phyloP scores from a whole-genome alignment of 2,888 invertebrate species.

The Chymomyza fuscimana region DNA sequence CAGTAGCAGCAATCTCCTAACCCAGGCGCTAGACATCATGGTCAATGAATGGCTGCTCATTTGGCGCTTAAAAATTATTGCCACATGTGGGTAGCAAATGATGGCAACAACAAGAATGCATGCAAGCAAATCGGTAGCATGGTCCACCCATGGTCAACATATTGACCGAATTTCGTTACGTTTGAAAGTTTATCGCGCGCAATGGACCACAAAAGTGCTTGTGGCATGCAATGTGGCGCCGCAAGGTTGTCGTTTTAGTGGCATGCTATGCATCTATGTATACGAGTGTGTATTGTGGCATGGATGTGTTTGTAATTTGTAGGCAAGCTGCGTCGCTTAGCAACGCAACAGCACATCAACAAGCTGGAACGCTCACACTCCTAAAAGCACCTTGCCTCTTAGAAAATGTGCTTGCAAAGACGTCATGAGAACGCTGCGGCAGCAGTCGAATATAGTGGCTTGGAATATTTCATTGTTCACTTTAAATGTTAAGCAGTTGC shows the following conservation, averaged over 20 bases:
- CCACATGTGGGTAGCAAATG: constrained; percentile 70
- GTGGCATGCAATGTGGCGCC: constrained; percentile 32
- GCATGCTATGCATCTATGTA: constrained; percentile 15
- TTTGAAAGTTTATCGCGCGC: constrained; percentile 70
- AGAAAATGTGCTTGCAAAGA: not conserved
- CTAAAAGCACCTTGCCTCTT: not conserved
- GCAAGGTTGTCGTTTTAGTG: constrained; percentile 23
- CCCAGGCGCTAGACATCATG: constrained; percentile 67
- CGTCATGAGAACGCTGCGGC: not conserved
- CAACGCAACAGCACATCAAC: constrained; percentile 40
- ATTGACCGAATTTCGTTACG: constrained; percentile 68
- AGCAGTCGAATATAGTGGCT: constrained; percentile 3
- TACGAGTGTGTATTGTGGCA: constrained; percentile 1
- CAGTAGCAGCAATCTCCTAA: constrained; percentile 22
- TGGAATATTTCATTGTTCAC: constrained; percentile 72
- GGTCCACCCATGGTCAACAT: constrained; percentile 51
- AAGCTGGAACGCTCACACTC: not conserved
- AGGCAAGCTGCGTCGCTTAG: constrained; percentile 50
- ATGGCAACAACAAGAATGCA: constrained; percentile 23
- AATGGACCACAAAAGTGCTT: constrained; percentile 40
- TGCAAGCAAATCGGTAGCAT: not conserved
- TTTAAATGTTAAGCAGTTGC: constrained; percentile 68
- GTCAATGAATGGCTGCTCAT: constrained; percentile 74
- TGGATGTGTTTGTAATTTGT: constrained; percentile 57
- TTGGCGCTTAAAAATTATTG: constrained; percentile 72